A percentile compares a stretch with the other conserved stretches of the same genome.
phyloP scores from a whole-genome alignment of 1,140 invertebrate species.

The Nasonia longicornis region DNA sequence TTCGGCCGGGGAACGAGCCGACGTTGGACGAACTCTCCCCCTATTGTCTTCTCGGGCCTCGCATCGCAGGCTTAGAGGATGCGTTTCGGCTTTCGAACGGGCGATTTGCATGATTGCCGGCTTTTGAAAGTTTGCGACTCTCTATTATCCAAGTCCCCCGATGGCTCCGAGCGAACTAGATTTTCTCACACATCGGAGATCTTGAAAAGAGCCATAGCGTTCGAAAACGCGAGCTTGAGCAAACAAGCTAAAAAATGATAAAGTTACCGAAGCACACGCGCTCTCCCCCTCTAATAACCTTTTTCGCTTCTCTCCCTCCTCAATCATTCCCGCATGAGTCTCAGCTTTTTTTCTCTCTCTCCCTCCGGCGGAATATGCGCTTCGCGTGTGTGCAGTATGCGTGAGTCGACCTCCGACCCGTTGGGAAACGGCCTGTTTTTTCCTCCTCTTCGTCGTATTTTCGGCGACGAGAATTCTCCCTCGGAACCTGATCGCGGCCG shows the following conservation, averaged over 20 bases:
- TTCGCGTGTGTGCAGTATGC: conserved; percentile 51
- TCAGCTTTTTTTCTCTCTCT: conserved; percentile 28
- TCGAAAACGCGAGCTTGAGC: neutral
- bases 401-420: conserved; percentile 60
- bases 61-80: neutral
- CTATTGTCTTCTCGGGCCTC: neutral
- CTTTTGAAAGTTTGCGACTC: neutral
- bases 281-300: conserved; percentile 35
- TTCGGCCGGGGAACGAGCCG: neutral
- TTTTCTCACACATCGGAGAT: too few species aligned
- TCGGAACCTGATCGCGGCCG: neutral
- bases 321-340: conserved; percentile 49
- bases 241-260: too few species aligned
- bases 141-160: neutral
- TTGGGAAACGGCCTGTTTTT: conserved; percentile 56
- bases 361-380: neutral
- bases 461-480: neutral
- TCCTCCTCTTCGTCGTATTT: conserved; percentile 30
- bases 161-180: neutral
- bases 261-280: too few species aligned
- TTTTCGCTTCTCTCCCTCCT: conserved; percentile 38
- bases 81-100: too few species aligned
- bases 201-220: too few species aligned
- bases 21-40: neutral
- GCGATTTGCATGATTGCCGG: neutral